A percentile compares a stretch with the other conserved stretches of the same genome.
Conservation (phyloP, 2,888 invertebrate species). For the Amphipoea lucens region DNA sequence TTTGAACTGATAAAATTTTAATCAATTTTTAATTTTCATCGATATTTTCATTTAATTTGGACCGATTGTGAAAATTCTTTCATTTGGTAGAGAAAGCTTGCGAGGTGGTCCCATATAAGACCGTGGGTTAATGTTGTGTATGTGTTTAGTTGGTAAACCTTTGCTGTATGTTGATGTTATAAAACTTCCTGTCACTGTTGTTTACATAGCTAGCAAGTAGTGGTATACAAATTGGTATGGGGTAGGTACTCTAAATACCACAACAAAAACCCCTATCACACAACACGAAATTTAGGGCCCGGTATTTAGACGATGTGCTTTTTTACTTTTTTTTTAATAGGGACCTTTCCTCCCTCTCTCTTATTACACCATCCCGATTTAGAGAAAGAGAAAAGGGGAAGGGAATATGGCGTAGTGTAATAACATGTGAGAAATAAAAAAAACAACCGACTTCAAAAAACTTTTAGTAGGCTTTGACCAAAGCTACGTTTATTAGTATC, state of each 20-base stretch:
- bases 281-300: no score
- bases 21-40: background rate
- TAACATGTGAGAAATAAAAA: background rate
- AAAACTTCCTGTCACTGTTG: background rate
- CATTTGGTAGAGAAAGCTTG: background rate
- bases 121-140: no score
- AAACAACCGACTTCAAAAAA: background rate
- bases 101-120: no score
- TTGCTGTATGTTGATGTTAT: background rate
- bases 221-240: background rate
- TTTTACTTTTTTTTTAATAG: no score
- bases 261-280: background rate
- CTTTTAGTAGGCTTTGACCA: background rate
- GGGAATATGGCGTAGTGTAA: background rate
- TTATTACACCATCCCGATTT: no score
- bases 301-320: no score
- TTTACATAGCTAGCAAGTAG: background rate
- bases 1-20: no score
- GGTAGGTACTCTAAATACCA: background rate
- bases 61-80: background rate
- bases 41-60: background rate
- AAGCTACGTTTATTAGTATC: background rate
- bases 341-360: background rate
- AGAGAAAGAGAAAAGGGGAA: background rate
- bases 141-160: no score